Evolutionary conservation across 2,113 vertebrate genomes (phyloP).

Genomic region (Grammomys dolichurus): DNA sequence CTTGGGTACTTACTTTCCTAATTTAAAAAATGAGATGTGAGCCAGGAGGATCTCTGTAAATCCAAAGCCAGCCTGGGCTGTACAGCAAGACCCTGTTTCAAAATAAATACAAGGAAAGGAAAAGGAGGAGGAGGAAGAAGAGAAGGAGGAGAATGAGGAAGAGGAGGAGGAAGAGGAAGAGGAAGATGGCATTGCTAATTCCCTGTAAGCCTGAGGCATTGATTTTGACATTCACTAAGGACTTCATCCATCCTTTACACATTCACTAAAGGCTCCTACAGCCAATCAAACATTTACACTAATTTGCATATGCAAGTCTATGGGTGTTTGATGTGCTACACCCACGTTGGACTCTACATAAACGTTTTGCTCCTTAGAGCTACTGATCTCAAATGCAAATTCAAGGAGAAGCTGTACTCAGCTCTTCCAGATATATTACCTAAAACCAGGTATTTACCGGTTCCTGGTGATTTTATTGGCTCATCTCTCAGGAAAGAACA

Average conservation of each 20-base stretch:
- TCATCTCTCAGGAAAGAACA: not conserved
- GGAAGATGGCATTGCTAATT: not conserved
- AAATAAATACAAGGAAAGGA: not conserved
- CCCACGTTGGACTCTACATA: constrained; percentile 56
- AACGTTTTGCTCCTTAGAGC: constrained; percentile 55
- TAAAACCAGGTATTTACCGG: not conserved
- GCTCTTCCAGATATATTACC: constrained; percentile 28
- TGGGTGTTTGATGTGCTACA: constrained; percentile 62
- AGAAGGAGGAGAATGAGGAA: not conserved
- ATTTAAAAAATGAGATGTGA: constrained; percentile 40
- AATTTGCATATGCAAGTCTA: constrained; percentile 70
- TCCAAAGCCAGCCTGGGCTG: not conserved
- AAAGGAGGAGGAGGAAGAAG: not conserved
- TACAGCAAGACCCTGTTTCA: not conserved
- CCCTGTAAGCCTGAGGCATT: not conserved
- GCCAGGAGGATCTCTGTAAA: not conserved
- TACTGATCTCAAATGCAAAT: constrained; percentile 59
- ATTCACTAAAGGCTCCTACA: too few species aligned
- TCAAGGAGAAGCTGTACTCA: constrained; percentile 9
- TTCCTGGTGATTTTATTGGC: not conserved
- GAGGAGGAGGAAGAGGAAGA: too few species aligned
- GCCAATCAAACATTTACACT: constrained; percentile 65
- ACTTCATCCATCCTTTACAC: not conserved
- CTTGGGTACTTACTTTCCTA: not conserved
- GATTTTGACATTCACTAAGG: not conserved